A percentile compares a stretch with the other conserved stretches of the same genome.
phyloP scores from a whole-genome alignment of 2,113 vertebrate species.

The Felis chaus region DNA sequence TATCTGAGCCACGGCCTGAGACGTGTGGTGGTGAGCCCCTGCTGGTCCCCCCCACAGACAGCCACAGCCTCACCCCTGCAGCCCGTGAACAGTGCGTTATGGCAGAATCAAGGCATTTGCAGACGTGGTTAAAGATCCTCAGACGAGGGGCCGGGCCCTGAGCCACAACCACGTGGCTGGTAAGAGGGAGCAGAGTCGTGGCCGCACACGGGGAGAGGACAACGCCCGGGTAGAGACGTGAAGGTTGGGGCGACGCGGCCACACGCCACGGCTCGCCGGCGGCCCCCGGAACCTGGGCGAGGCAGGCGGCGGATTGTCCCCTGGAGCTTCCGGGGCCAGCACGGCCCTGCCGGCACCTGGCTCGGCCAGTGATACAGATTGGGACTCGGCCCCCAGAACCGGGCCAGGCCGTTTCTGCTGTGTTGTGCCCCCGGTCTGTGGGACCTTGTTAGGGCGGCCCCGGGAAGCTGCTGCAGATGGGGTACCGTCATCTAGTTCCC shows the following conservation, averaged over 20 bases:
- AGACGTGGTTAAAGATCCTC: not conserved
- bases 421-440: not conserved
- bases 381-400: fast-evolving
- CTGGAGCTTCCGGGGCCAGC: fast-evolving
- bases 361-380: fast-evolving
- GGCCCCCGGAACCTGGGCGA: fast-evolving
- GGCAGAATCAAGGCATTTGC: not conserved
- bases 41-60: no score
- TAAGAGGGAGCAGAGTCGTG: fast-evolving
- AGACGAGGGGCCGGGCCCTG: fast-evolving
- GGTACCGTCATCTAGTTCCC: not conserved
- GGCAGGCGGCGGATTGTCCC: fast-evolving
- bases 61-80: fast-evolving
- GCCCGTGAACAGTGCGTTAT: fast-evolving
- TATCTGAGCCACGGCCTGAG: fast-evolving
- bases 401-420: fast-evolving
- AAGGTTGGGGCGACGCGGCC: fast-evolving
- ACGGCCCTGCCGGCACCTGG: fast-evolving
- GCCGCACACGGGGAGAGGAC: fast-evolving
- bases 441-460: fast-evolving
- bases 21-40: no score
- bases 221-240: fast-evolving
- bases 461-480: fast-evolving
- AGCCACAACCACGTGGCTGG: fast-evolving
- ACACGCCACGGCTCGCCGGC: fast-evolving